Evolutionary conservation across 1,140 invertebrate genomes (phyloP).

Genomic region (Drosophila teissieri): DNA sequence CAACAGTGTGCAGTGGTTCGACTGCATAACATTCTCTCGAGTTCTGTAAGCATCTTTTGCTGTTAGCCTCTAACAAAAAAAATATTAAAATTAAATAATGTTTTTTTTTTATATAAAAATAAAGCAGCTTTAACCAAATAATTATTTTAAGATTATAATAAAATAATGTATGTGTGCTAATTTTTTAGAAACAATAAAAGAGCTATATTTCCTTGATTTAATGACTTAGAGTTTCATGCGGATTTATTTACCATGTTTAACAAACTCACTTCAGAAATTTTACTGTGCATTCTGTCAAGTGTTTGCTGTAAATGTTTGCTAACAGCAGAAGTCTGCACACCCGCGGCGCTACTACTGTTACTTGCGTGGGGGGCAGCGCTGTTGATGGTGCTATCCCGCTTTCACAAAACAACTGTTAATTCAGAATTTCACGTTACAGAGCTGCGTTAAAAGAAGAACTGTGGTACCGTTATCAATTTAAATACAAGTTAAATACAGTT

Average conservation of each 20-base stretch:
- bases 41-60: too few relatives aligned
- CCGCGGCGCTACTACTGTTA: slow-evolving; percentile 7
- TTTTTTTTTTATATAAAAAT: too few relatives aligned
- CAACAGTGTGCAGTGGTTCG: background rate
- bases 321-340: slow-evolving; percentile 4
- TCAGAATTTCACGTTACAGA: background rate
- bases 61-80: too few relatives aligned
- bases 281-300: background rate
- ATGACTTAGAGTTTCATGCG: background rate
- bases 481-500: too few relatives aligned
- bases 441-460: background rate
- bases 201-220: background rate
- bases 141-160: too few relatives aligned
- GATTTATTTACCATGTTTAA: background rate
- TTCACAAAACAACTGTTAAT: slow-evolving; percentile 2
- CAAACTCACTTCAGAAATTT: too few relatives aligned
- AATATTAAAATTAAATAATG: too few relatives aligned
- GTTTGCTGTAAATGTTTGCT: background rate
- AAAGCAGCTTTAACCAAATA: too few relatives aligned
- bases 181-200: too few relatives aligned
- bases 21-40: background rate
- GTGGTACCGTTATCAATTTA: background rate
- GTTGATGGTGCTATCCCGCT: background rate
- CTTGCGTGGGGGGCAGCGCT: slow-evolving; percentile 4
- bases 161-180: too few relatives aligned